Percentiles rank a stretch among this genome's conserved stretches.
Evolutionary conservation across 2,113 vertebrate species (phyloP).

Genomic region (Miniopterus natalensis): DNA sequence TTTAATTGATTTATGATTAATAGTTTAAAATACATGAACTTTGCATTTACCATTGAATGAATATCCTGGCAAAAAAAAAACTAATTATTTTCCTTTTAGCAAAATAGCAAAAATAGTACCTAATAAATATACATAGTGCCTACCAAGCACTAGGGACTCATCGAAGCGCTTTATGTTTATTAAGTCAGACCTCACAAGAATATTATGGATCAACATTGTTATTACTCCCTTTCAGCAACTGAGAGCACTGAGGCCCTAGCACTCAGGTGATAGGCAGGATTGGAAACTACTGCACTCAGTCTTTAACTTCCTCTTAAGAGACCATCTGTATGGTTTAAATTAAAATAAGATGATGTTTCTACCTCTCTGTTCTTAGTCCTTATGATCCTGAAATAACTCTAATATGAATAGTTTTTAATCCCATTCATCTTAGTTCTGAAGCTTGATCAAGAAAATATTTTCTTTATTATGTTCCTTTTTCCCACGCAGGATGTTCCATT

Average conservation of each 20-base stretch:
- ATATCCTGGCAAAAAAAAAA: background rate
- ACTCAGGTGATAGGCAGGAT: background rate
- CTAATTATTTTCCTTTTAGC: slow-evolving; percentile 32
- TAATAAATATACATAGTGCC: background rate
- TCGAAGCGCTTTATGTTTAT: background rate
- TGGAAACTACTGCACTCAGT: background rate
- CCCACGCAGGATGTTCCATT: slow-evolving; percentile 67
- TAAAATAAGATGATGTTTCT: slow-evolving; percentile 18
- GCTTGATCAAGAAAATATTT: background rate
- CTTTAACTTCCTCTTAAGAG: background rate
- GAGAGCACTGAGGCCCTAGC: background rate
- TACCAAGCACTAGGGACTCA: background rate
- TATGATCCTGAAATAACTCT: slow-evolving; percentile 21
- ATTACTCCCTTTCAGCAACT: background rate
- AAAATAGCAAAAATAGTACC: background rate
- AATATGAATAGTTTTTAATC: slow-evolving; percentile 33
- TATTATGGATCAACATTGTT: background rate
- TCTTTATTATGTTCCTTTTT: background rate
- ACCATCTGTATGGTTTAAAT: background rate
- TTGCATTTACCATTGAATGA: background rate
- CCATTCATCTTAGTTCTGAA: background rate
- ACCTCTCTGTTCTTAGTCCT: background rate
- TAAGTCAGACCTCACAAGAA: background rate
- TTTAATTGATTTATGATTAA: slow-evolving; percentile 49
- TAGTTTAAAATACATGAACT: slow-evolving; percentile 38